phyloP scores from a whole-genome alignment of 2,113 vertebrate genomes.

The Phylloscopus trochilus region DNA sequence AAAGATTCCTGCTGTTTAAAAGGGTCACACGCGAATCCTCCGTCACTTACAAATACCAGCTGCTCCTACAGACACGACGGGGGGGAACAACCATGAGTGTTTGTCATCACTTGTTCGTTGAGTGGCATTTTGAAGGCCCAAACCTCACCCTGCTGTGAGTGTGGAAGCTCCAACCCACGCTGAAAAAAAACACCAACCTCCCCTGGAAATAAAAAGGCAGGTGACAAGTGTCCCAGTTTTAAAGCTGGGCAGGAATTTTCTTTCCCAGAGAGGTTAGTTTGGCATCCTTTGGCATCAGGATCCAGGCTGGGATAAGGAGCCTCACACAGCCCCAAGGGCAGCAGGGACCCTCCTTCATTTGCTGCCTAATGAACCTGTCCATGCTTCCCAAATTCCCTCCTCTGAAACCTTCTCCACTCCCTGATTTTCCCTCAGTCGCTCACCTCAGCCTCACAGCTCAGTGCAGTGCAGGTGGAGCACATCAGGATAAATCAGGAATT shows the following conservation, averaged over 20 bases:
- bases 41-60: slow-evolving; percentile 28
- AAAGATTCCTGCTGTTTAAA: background rate
- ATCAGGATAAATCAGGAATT: background rate
- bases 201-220: background rate
- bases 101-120: background rate
- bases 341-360: too few relatives aligned
- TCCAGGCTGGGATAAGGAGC: too few relatives aligned
- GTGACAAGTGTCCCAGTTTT: background rate
- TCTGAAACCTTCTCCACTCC: background rate
- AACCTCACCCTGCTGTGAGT: background rate
- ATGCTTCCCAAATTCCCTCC: background rate
- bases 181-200: background rate
- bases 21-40: slow-evolving; percentile 37
- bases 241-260: too few relatives aligned
- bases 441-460: accelerated
- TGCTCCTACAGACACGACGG: background rate
- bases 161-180: background rate
- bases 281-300: too few relatives aligned
- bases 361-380: too few relatives aligned
- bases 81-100: background rate
- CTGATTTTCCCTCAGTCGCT: background rate
- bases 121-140: background rate
- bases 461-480: accelerated
- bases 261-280: too few relatives aligned
- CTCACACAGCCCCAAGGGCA: too few relatives aligned